Evolutionary conservation across 2,797 vertebrate species (phyloP), one percentile per base, ranked within the genome.

Genomic region (Labeo calbasu): DNA sequence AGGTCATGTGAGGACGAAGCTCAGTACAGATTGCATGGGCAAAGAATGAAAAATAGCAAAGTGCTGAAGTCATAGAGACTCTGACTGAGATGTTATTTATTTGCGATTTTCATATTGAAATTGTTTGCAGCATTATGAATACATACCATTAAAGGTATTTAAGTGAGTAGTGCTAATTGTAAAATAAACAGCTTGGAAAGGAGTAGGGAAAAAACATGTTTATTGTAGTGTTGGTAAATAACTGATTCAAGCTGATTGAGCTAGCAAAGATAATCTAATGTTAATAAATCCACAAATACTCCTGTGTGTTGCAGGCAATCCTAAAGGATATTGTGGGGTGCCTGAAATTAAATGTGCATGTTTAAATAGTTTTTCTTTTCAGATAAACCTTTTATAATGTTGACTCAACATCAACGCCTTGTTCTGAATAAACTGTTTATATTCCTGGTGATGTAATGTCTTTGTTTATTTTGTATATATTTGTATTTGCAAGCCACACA

Each of bases 51-150:
- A 12, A 65, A 73, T 23, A 51, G 14, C 13, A 46, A 61, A 15
- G 13, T 4, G 13, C 28, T 63, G 15, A 32, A 72, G 19, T 63
- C 8, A 50, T 32, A 61, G 9, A 69, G 13, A 63, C 23, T 17
- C 2, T 23, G 40, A 81, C 68, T 81, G 68, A 48, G 7, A 40
- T 59, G 13, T n/a, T 81, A 73, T 79, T 79, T 68, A n/a, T 51
- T 61, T 63, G 17, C 32, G 43, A 51, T 9, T 72, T 71, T 82
- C 71, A 82, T 82, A 76, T 82, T 66, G 81, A 82, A 82, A 82
- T 65, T n/a, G 65, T 51, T 25, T 55, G 59, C 32, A 75, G 43
- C 46, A 40, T 63, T 53, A 21, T 66, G 14, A 63, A 21, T 40
- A 19, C n/a, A 76, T 82, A 53, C 81, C 32, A 65, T 82, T 82